phyloP scores from a whole-genome alignment of 2,113 vertebrate species.

The Ancistrus triradiatus region DNA sequence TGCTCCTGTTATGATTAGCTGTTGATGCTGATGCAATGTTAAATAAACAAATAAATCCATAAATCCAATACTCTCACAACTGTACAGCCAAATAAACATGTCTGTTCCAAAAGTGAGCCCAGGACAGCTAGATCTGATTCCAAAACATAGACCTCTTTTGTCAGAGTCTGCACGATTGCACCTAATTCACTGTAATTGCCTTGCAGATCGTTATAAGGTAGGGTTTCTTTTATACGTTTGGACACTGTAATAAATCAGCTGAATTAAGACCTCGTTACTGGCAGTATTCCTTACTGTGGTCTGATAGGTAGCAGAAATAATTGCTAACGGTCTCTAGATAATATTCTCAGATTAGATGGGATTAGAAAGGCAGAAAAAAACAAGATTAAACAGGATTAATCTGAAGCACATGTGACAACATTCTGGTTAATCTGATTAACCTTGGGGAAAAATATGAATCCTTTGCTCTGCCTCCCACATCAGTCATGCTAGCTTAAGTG shows the following conservation, averaged over 20 bases:
- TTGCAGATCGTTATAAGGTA: slow-evolving; percentile 15
- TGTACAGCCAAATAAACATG: too few relatives aligned
- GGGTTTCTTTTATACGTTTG: slow-evolving; percentile 7
- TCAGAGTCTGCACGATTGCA: slow-evolving; percentile 12
- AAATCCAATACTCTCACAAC: too few relatives aligned
- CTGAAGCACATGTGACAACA: slow-evolving; percentile 31
- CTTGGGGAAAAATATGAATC: slow-evolving; percentile 23
- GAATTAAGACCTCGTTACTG: background rate
- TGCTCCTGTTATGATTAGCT: too few relatives aligned
- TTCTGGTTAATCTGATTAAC: slow-evolving; percentile 39
- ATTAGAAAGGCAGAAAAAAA: slow-evolving; percentile 22
- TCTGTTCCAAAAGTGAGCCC: too few relatives aligned
- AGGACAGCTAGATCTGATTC: too few relatives aligned
- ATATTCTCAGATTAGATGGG: slow-evolving; percentile 37
- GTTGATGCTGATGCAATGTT: too few relatives aligned
- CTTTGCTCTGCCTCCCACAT: slow-evolving; percentile 27
- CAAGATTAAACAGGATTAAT: slow-evolving; percentile 36
- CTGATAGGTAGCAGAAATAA: slow-evolving; percentile 11
- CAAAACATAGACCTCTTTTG: background rate
- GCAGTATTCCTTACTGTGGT: slow-evolving; percentile 9
- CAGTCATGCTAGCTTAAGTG: slow-evolving; percentile 31
- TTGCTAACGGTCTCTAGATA: slow-evolving; percentile 16
- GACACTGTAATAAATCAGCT: slow-evolving; percentile 15
- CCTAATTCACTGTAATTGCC: slow-evolving; percentile 8
- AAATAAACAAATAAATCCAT: too few relatives aligned